phyloP scores from a whole-genome alignment of 2,888 invertebrate species.

The Rhodophaea formosa region DNA sequence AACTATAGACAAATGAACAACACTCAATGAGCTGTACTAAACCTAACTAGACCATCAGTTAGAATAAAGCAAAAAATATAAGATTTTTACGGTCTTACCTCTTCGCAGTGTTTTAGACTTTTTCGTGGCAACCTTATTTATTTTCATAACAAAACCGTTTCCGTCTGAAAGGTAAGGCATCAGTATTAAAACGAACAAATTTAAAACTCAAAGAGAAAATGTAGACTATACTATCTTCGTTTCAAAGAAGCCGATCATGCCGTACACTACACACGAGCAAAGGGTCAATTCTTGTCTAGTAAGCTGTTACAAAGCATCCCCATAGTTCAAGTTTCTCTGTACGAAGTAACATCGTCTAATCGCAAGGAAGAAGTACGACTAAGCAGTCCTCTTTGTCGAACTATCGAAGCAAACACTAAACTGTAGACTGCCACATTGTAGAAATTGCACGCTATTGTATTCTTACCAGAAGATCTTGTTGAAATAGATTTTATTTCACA shows the following conservation, averaged over 20 bases:
- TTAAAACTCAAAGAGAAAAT: background rate
- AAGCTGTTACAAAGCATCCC: slow-evolving; percentile 45
- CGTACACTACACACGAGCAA: background rate
- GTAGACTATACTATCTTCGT: background rate
- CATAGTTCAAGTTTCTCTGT: slow-evolving; percentile 48
- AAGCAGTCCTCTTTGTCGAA: slow-evolving; percentile 39
- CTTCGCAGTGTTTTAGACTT: no score
- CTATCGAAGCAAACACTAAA: slow-evolving; percentile 37
- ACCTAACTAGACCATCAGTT: no score
- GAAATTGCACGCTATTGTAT: slow-evolving; percentile 11
- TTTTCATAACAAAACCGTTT: background rate
- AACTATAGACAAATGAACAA: no score
- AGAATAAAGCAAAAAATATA: no score
- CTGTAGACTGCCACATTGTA: slow-evolving; percentile 22
- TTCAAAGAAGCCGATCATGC: background rate
- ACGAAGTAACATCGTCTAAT: slow-evolving; percentile 46
- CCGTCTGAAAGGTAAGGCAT: background rate
- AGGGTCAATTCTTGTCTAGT: slow-evolving; percentile 15
- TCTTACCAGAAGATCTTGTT: slow-evolving; percentile 11
- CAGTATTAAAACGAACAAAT: background rate
- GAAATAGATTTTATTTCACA: slow-evolving; percentile 7
- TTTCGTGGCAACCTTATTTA: background rate
- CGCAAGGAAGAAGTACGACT: slow-evolving; percentile 26
- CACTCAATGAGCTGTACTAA: no score
- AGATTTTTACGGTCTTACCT: no score